Base-by-base conservation (phyloP, 1,140 invertebrate genomes). In the Leptinotarsa undecemlineata region DNA sequence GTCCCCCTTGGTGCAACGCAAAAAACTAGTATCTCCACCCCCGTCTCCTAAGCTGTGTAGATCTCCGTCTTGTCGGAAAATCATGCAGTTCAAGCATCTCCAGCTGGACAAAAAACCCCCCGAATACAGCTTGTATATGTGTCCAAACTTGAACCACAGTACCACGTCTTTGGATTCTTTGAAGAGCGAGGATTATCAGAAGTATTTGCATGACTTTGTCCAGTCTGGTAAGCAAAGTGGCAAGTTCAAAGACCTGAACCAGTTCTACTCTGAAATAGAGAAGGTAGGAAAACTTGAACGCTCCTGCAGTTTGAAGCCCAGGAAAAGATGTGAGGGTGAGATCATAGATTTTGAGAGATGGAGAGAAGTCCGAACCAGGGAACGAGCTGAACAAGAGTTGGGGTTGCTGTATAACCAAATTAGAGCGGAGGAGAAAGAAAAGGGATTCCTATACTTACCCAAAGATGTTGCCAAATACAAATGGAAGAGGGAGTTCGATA, bases 341-440 rank as follows among this genome's bases (percentile, higher is more conserved):
- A 91, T 95, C 26, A 92, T 95, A 78, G 94, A 96, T 86, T 96
- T 93, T 83, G 94, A 96, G 80, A 89, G 92, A 61, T 96, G 95
- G 94, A 94, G 92, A 83, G 90, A 91, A 83, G 88, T 95, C 21
- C 85, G 94, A 73, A 88, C 89, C n/a, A 90, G 93, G 74, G 92
- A 95, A 85, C 90, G 91, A 77, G 93, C 93, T 3, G 93, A 96
- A 83, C 90, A 92, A 81, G 96, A 97, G 83, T 85, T 97, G 63
- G 90, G 92, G 74, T 87, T 88, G 72, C 85, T 98, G 26, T 93
- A 95, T 77, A 87, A 87, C 61, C 94, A 96, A 85, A 85, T 97
- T 3, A 92, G 92, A 85, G 85, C 88, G 19, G 92, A 92, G 14
- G 93, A 96, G 82, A 91, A 89, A 75, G 92, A 96, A 80, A 93